Conservation (phyloP, 2,888 invertebrate species). For the Pterostichus niger region DNA sequence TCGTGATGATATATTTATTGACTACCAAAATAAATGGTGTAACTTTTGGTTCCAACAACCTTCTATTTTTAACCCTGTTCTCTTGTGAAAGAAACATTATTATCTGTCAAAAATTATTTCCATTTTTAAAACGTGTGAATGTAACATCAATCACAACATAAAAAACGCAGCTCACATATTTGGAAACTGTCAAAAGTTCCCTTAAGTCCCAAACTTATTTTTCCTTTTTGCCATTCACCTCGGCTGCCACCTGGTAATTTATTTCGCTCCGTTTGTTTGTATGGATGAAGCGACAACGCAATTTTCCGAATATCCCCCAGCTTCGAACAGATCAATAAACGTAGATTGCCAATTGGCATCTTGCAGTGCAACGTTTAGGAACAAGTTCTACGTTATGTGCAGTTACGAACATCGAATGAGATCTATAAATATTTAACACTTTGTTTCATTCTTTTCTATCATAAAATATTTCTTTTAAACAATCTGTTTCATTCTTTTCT, state of each 20-base stretch:
- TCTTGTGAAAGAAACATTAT: too few species aligned
- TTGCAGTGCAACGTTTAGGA: conserved; percentile 10
- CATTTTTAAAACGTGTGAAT: background rate
- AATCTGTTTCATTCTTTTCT: too few species aligned
- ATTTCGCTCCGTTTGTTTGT: conserved; percentile 37
- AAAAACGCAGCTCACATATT: conserved; percentile 8
- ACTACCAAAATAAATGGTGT: too few species aligned
- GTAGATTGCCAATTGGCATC: conserved; percentile 41
- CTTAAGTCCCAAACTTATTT: conserved; percentile 5
- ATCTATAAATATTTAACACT: too few species aligned
- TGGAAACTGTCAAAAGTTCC: conserved; percentile 8
- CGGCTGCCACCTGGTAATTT: conserved; percentile 39
- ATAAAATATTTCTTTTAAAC: too few species aligned
- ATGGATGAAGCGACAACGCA: conserved; percentile 47
- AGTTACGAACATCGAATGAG: background rate
- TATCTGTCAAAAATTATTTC: background rate
- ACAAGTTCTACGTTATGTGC: conserved; percentile 8
- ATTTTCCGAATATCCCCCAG: conserved; percentile 35
- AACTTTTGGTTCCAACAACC: too few species aligned
- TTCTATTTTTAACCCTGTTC: too few species aligned
- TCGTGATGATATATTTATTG: too few species aligned
- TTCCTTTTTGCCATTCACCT: conserved; percentile 20
- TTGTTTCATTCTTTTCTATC: too few species aligned
- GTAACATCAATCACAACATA: background rate
- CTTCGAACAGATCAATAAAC: conserved; percentile 43